Conservation (phyloP, 2,888 invertebrate species). For the Athetis lepigone region DNA sequence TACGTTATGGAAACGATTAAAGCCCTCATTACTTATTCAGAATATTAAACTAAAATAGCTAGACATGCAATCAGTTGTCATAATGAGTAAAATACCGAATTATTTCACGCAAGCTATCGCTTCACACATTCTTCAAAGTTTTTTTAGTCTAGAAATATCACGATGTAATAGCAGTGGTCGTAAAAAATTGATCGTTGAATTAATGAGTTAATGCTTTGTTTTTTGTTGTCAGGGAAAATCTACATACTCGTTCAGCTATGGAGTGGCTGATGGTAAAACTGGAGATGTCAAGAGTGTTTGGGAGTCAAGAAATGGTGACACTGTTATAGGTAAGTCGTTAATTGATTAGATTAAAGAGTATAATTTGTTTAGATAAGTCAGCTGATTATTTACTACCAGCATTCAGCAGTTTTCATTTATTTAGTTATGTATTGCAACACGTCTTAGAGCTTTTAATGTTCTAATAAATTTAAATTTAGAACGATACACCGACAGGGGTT, state of each 20-base stretch:
- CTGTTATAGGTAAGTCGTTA: constrained; percentile 90
- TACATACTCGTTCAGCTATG: constrained; percentile 92
- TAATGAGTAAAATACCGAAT: constrained; percentile 83
- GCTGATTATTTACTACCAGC: too few species aligned
- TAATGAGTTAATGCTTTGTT: constrained; percentile 59
- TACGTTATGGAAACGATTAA: constrained; percentile 83
- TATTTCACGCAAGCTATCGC: constrained; percentile 82
- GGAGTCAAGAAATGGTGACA: constrained; percentile 91
- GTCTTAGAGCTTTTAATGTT: background rate
- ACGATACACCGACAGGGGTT: background rate
- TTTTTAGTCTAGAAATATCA: constrained; percentile 67
- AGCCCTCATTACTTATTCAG: constrained; percentile 82
- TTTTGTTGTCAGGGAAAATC: constrained; percentile 87
- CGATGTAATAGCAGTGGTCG: constrained; percentile 69
- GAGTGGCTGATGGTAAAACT: constrained; percentile 90
- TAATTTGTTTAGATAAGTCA: too few species aligned
- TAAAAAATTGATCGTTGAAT: constrained; percentile 67
- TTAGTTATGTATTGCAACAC: too few species aligned
- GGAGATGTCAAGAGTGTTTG: constrained; percentile 92
- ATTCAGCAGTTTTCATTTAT: too few species aligned
- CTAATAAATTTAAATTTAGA: too few species aligned
- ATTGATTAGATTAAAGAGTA: background rate
- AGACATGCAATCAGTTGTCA: constrained; percentile 83
- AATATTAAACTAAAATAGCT: constrained; percentile 81
- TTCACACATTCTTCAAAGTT: constrained; percentile 77